Evolutionary conservation across 2,113 vertebrate species (phyloP), one percentile per base, ranked within the genome.

Genomic region (Ceuthmochares aereus): DNA sequence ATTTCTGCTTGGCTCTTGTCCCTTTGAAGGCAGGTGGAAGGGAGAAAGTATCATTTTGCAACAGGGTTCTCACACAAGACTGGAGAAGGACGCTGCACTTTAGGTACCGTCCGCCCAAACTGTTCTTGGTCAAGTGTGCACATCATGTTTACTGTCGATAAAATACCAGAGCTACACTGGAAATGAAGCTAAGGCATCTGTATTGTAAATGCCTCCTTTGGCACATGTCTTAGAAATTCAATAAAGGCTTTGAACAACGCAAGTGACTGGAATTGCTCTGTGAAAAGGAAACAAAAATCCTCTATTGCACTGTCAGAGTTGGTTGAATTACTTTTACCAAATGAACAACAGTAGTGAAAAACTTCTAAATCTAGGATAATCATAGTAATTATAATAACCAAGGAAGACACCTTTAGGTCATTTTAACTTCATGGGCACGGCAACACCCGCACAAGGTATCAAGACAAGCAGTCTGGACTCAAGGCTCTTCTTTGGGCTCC

Each of bases 11-110:
- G n/a, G n/a, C 47, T 85, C 12, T 63, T n/a, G 66, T 51, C 40
- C 8, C 66, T 26, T 2, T 7, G 25, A 78, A 75, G 60, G 42
- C 40, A 66, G 32, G 14, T 14, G 63, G 27, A 21, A 25, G 25
- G 30, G 26, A 82, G 20, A 43, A 59, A 17, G 19, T 10, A 55
- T 32, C 63, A 20, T 27, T 23, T 11, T 32, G 32, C 22, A 75
- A 59, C 1, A 60, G 20, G 12, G 32, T 54, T 9, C 42, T 42
- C n/a, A n/a, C 0, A 0, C 30, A 94, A 74, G 23, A 40, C 43
- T 7, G 32, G 22, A 62, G 55, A 54, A 62, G 7, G 40, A 14
- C 26, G 32, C 32, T 56, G 25, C 26, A 63, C 20, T 47, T 26
- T 8, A 77, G n/a, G 21, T 7, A 59, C n/a, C 56, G 12, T 21